These are phyloP conservation scores for Pteria penguin DNA, from an alignment of 2,888 invertebrate species.

Conservation along the genomic window DNA sequence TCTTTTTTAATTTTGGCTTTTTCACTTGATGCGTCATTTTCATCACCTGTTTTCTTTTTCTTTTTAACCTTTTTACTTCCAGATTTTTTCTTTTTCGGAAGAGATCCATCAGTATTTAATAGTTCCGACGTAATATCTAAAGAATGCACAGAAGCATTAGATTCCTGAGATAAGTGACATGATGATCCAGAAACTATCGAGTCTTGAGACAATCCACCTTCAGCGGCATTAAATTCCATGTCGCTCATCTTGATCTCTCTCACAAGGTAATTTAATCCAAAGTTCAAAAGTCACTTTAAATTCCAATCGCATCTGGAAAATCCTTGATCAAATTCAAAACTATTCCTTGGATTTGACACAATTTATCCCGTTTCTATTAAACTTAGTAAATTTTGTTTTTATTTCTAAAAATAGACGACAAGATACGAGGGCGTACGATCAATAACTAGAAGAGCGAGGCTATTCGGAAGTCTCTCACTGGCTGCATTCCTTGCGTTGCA, in stretches of 20 bases:
- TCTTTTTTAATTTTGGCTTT: slow-evolving; percentile 21
- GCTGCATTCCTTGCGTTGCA: slow-evolving; percentile 70
- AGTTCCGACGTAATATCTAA: slow-evolving; percentile 45
- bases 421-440: slow-evolving; percentile 17
- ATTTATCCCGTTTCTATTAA: slow-evolving; percentile 1
- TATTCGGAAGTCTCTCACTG: slow-evolving; percentile 34
- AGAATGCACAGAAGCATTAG: slow-evolving; percentile 42
- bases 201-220: slow-evolving; percentile 25
- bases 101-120: slow-evolving; percentile 23
- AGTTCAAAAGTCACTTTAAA: too few species aligned
- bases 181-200: slow-evolving; percentile 15
- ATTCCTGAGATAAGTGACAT: slow-evolving; percentile 45
- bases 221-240: slow-evolving; percentile 30
- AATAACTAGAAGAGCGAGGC: slow-evolving; percentile 37
- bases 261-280: too few species aligned
- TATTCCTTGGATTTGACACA: too few species aligned
- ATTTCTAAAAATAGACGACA: slow-evolving; percentile 2
- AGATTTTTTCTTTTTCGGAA: slow-evolving; percentile 50
- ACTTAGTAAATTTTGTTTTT: background rate
- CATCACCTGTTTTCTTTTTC: slow-evolving; percentile 48
- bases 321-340: too few species aligned
- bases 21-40: slow-evolving; percentile 17
- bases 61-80: slow-evolving; percentile 57
- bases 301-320: too few species aligned
- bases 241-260: slow-evolving; percentile 14